Evolutionary conservation across 2,113 vertebrate genomes (phyloP), one percentile per base, ranked within the genome.

Genomic region (Aspiorhynchus laticeps): DNA sequence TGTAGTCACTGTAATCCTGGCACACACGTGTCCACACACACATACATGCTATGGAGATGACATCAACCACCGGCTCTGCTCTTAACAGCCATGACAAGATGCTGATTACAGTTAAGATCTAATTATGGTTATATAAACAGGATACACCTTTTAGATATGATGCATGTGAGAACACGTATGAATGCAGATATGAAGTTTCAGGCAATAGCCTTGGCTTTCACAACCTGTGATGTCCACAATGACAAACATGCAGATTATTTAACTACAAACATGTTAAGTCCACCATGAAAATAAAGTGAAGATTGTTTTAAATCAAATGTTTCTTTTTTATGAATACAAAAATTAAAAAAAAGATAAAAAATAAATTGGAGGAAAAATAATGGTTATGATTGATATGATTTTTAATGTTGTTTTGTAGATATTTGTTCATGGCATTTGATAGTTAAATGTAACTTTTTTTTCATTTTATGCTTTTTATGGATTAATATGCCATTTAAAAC

Each of bases 61-160:
- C 86, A 88, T 90, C 91, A 92, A 90, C 90, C 90, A 80, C 91
- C 88, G 65, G 87, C 84, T 93, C 86, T 73, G 91, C 86, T 90
- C 91, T 93, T 91, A 93, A 92, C 91, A 92, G 91, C 90, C 92
- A 80, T 79, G 82, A 15, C 59, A 86, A 67, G 71, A 86, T 33
- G 10, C 41, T 76, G 33, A 51, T 82, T 82, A 71, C 38, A 71
- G 24, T 78, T 19, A n/a, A 17, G 56, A 85, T 86, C 80, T 78
- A 24, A 88, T 88, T 75, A 83, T 71, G 59, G 51, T 5, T 38
- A 31, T 63, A 31, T 63, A 75, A 76, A 67, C 76, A 82, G 69
- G 59, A 85, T 75, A 79, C 61, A 67, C 59, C 28, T 81, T 75
- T 53, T 77, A 28, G 9, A 75, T 26, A 28, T 11, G 38, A 38